phyloP scores from a whole-genome alignment of 2,797 vertebrate species.

The Odontamblyopus lacepedii region DNA sequence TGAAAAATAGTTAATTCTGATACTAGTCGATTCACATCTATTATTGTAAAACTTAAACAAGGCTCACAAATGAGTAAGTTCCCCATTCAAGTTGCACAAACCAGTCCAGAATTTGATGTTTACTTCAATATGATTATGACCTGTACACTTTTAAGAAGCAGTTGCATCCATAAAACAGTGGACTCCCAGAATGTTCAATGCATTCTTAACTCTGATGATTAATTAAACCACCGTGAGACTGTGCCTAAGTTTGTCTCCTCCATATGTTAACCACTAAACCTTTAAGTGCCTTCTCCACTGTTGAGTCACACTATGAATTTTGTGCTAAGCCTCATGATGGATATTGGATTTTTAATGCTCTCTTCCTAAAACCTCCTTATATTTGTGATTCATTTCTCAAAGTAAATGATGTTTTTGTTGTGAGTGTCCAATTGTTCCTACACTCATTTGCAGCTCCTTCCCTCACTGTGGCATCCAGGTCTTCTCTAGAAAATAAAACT shows the following conservation, averaged over 20 bases:
- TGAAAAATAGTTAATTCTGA: not conserved
- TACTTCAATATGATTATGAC: no score
- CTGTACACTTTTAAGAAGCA: not conserved
- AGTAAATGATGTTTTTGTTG: constrained; percentile 1
- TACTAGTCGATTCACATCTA: no score
- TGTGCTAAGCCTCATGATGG: no score
- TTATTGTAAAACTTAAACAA: no score
- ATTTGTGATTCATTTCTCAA: not conserved
- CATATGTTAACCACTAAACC: not conserved
- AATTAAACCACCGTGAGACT: not conserved
- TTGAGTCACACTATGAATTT: not conserved
- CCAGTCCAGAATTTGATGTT: not conserved
- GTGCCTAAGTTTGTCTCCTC: not conserved
- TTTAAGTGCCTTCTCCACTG: not conserved
- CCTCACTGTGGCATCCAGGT: no score
- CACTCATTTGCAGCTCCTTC: no score
- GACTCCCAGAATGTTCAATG: no score
- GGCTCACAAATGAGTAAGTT: no score
- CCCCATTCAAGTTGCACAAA: no score
- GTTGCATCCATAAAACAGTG: not conserved
- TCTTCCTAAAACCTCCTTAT: not conserved
- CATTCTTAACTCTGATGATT: not conserved
- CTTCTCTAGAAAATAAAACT: no score
- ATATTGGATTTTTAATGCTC: no score
- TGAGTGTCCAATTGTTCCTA: no score